A percentile compares a stretch with the other conserved stretches of the same genome.
phyloP scores from a whole-genome alignment of 2,113 vertebrate species.

The Myiopsitta monachus region DNA sequence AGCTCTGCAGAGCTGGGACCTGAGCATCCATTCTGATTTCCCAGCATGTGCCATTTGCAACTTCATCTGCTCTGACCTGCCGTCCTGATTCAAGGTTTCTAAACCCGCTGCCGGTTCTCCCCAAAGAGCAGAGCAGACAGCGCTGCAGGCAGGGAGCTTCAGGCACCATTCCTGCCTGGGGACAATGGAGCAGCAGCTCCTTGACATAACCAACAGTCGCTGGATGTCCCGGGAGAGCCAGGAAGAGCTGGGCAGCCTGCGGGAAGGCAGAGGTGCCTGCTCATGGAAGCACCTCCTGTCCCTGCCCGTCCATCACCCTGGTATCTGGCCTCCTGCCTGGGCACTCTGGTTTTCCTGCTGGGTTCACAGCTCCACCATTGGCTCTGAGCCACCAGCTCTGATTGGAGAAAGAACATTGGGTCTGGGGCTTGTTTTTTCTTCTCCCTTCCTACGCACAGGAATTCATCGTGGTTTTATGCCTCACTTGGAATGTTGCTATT shows the following conservation, averaged over 20 bases:
- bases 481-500: not conserved
- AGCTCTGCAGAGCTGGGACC: not conserved
- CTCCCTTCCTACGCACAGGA: not conserved
- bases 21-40: not conserved
- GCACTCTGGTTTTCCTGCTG: not conserved
- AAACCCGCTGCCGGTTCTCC: not conserved
- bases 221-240: not conserved
- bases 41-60: not conserved
- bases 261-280: not conserved
- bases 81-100: not conserved
- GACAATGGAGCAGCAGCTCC: not conserved
- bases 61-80: not conserved
- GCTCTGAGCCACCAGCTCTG: not conserved
- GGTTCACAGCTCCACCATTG: not conserved
- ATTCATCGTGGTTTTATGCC: not conserved
- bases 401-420: not conserved
- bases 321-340: not conserved
- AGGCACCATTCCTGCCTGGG: not conserved
- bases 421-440: not conserved
- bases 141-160: not conserved
- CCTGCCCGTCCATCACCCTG: not conserved
- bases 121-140: not conserved
- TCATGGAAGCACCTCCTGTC: rapidly evolving
- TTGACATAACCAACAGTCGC: not conserved
- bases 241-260: not conserved